phyloP scores from a whole-genome alignment of 2,888 invertebrate species.

The Stratiomys singularior region DNA sequence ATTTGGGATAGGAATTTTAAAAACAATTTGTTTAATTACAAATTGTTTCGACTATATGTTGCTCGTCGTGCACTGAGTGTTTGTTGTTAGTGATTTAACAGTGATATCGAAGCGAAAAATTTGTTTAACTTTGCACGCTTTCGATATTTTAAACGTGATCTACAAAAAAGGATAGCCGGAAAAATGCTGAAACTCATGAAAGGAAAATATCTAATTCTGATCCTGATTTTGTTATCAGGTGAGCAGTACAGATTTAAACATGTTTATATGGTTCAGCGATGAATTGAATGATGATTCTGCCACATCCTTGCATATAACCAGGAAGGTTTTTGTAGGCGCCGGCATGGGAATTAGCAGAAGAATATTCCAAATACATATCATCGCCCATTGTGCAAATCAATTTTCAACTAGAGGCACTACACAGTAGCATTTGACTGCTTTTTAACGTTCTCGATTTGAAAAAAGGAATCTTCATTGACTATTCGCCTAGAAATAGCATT shows the following conservation, averaged over 20 bases:
- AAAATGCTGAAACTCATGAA: neutral
- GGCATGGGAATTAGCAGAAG: no score
- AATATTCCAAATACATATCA: no score
- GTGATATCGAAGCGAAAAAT: neutral
- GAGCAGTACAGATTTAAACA: neutral
- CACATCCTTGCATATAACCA: no score
- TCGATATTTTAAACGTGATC: slow-evolving; percentile 15
- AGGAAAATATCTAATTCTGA: neutral
- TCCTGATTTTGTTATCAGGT: slow-evolving; percentile 31
- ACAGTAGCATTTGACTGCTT: no score
- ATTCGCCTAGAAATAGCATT: no score
- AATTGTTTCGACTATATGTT: neutral
- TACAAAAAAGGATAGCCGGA: neutral
- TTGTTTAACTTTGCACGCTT: neutral
- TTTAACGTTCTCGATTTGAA: no score
- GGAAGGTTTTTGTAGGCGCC: no score
- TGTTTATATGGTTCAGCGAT: neutral
- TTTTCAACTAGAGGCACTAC: no score
- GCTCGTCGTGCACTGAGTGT: neutral
- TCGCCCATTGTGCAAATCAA: no score
- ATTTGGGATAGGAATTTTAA: slow-evolving; percentile 1
- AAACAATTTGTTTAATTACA: slow-evolving; percentile 20
- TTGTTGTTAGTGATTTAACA: neutral
- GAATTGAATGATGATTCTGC: no score
- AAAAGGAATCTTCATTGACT: no score